Evolutionary conservation across 1,140 invertebrate genomes (phyloP), one percentile per base, ranked within the genome.

Genomic region (Chlorops oryzae): DNA sequence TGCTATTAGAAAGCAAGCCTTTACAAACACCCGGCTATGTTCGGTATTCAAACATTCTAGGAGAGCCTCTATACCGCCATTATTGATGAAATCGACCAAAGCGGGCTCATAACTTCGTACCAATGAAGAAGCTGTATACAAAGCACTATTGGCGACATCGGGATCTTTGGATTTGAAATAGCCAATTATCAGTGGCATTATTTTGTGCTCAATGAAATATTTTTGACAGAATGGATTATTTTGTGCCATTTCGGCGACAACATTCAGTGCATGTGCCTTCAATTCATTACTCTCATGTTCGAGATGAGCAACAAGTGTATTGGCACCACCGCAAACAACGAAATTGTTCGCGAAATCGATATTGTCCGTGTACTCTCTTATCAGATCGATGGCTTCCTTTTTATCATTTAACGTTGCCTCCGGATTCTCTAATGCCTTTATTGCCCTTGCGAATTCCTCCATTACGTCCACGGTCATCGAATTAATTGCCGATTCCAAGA

Each of bases 211-310:
- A 2, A 83, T 38, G 37, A 80, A 65, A 45, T 70, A 75, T 22
- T 77, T 62, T 62, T 85, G 83, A 59, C 80, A 84, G 51, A 75
- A 79, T 5, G 77, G 75, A 72, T 84, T 83, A 63, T 85, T 85
- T 66, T 85, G 83, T 15, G 77, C 76, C 24, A 84, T 59, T 56
- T 77, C 76, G 0, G 78, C 82, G 25, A 85, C 73, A n/a, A 84
- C 58, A 51, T 81, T 75, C 0, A 80, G 76, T 22, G 77, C 68
- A 50, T 65, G 70, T 70, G 72, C 75, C 45, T 80, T 71, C 2
- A 84, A 68, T 17, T 74, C 73, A 12, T 63, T 57, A 50, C 79
- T 73, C 0, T 72, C 55, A 21, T 75, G 75, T 40, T 75, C 73
- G 10, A 84, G 51, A 48, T 80, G 75, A 2, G 67, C 56, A 5